Percentiles rank a stretch among this genome's conserved stretches.
phyloP scores from a whole-genome alignment of 2,888 invertebrate genomes.

The Choreutis nemorana region DNA sequence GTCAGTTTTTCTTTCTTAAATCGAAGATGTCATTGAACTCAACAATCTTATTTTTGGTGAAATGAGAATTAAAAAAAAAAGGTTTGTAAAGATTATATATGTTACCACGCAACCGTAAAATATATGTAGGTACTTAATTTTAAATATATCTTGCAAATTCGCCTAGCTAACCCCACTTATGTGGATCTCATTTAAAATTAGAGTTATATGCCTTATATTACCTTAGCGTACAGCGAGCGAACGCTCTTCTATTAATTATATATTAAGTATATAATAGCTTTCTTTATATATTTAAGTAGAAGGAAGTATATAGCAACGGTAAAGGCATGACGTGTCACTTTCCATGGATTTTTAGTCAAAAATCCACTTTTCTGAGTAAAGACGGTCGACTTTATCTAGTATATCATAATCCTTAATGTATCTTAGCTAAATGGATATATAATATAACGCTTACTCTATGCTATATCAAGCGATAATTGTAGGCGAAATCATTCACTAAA shows the following conservation, averaged over 20 bases:
- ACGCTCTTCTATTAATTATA: slow-evolving; percentile 20
- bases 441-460: slow-evolving; percentile 24
- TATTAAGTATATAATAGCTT: slow-evolving; percentile 21
- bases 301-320: slow-evolving; percentile 40
- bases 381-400: not conserved
- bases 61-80: too few species aligned
- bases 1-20: too few species aligned
- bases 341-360: slow-evolving; percentile 14
- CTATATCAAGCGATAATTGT: slow-evolving; percentile 42
- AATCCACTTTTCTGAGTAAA: not conserved
- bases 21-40: too few species aligned
- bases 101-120: too few species aligned
- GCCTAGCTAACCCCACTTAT: slow-evolving; percentile 33
- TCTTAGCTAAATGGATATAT: slow-evolving; percentile 36
- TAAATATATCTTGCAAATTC: slow-evolving; percentile 41
- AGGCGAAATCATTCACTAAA: slow-evolving; percentile 27
- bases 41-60: too few species aligned
- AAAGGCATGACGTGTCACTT: slow-evolving; percentile 35
- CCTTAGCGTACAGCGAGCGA: slow-evolving; percentile 23
- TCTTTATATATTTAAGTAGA: slow-evolving; percentile 31
- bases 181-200: slow-evolving; percentile 7
- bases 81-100: slow-evolving; percentile 41
- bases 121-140: not conserved
- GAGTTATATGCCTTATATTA: slow-evolving; percentile 32
- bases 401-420: not conserved